These are phyloP conservation scores for Penaeus monodon DNA, from an alignment of 2,888 invertebrate species.

Conservation along the genomic window DNA sequence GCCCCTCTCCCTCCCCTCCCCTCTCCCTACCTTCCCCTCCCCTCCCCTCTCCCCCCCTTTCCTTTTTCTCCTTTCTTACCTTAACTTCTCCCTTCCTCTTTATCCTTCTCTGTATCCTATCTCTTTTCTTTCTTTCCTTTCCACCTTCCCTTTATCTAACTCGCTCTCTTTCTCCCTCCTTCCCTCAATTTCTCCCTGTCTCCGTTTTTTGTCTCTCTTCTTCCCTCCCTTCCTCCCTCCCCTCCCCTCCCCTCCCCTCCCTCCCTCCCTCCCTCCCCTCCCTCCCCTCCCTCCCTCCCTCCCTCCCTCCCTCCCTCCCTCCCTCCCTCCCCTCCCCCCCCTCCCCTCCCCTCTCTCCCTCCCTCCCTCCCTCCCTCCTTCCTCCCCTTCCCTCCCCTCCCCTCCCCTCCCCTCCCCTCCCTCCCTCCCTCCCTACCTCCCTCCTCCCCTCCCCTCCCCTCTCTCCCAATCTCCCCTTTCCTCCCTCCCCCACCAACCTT, in stretches of 20 bases:
- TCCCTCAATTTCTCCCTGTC: background rate
- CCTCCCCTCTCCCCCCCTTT: background rate
- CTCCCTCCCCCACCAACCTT: background rate
- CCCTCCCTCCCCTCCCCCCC: too few relatives aligned
- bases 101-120: slow-evolving; percentile 1
- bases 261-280: background rate
- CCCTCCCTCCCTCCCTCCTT: too few relatives aligned
- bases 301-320: too few relatives aligned
- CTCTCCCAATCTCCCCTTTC: background rate
- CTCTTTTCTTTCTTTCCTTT: background rate
- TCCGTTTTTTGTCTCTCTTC: slow-evolving; percentile 7
- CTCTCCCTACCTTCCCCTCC: background rate
- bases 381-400: too few relatives aligned
- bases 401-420: too few relatives aligned
- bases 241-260: background rate
- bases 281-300: too few relatives aligned
- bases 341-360: too few relatives aligned
- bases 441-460: too few relatives aligned
- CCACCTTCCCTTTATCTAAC: background rate
- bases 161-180: slow-evolving; percentile 3
- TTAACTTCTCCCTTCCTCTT: background rate
- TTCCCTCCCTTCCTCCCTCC: background rate
- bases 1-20: background rate
- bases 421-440: too few relatives aligned
- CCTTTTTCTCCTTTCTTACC: background rate